Evolutionary conservation across 2,113 vertebrate genomes (phyloP), one percentile per base, ranked within the genome.

Genomic region (Anhinga anhinga): DNA sequence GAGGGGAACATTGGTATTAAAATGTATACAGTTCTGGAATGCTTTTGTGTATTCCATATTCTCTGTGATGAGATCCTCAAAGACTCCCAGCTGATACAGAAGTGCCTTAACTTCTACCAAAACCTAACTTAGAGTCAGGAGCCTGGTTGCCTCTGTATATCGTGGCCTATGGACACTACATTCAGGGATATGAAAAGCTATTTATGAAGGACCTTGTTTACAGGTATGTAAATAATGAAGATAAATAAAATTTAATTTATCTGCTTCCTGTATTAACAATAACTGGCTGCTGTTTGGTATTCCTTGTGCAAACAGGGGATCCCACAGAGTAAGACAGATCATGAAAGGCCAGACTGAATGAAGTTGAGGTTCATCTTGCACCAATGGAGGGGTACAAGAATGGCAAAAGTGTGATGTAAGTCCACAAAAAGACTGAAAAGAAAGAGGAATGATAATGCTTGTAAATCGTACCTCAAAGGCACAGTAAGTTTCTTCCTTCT

Each of bases 201-300:
- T 82, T 92, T 93, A 58, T 74, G 67, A 85, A 95, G 74, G 38
- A 5, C 40, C 27, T 40, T 73, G n/a, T 62, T 82, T 88, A 74
- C 26, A 59, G 59, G 13, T 36, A 56, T 74, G n/a, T 61, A 86
- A 92, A 77, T 65, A 88, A 77, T 61, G 40, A 52, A 73, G 45
- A 73, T 77, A 59, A 8, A 71, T 63, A 71, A 59, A 88, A 56
- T 81, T 84, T 52, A 49, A 34, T 82, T 93, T n/a, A n/a, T n/a
- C 66, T 69, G 22, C 86, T 82, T 91, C 61, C 62, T 85, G 4
- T 72, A 42, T 76, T 82, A 94, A 36, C 15, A 45, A 47, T 77
- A 69, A 95, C 8, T 22, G 18, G 23, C 30, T 69, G n/a, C 49
- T 69, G 20, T 71, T 95, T 76, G 38, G 6, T 61, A 42, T 87